A percentile compares a stretch with the other conserved stretches of the same genome.
Conservation (phyloP, 2,797 vertebrate species). For the Gymnothorax javanicus region DNA sequence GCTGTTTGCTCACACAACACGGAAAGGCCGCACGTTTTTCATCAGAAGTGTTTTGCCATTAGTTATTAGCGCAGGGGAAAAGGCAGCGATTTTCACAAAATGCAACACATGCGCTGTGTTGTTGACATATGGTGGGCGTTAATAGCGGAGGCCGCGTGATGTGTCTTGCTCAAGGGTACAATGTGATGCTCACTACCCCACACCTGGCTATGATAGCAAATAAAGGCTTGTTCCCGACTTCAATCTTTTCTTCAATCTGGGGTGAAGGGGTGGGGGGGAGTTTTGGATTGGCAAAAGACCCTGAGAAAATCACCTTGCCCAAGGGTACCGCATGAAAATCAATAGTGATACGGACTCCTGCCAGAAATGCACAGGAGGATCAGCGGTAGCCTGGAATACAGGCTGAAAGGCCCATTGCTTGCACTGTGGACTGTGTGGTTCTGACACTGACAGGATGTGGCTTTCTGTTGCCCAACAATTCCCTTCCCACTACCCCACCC, state of each 20-base stretch:
- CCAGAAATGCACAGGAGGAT: constrained; percentile 48
- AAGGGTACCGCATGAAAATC: constrained; percentile 68
- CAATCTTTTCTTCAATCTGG: neutral
- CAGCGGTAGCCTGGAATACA: constrained; percentile 10
- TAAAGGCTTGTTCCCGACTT: neutral
- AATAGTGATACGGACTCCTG: constrained; percentile 69
- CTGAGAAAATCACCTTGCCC: constrained; percentile 74
- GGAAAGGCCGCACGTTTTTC: neutral
- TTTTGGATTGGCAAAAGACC: constrained; percentile 30
- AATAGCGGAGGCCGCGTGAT: too few relatives aligned
- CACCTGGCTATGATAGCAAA: neutral
- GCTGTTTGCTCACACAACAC: neutral
- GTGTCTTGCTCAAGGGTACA: neutral
- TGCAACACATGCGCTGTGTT: too few relatives aligned
- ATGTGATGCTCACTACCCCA: neutral
- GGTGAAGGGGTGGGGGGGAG: constrained; percentile 37
- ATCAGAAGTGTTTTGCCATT: neutral
- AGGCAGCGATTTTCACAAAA: neutral
- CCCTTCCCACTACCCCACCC: constrained; percentile 21
- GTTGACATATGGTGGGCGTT: neutral
- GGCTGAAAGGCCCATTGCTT: constrained; percentile 48
- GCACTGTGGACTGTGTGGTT: neutral
- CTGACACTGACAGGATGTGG: neutral
- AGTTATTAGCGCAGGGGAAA: neutral
- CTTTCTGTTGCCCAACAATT: neutral